Conservation (phyloP, 2,797 vertebrate genomes). For the Artibeus jamaicensis region DNA sequence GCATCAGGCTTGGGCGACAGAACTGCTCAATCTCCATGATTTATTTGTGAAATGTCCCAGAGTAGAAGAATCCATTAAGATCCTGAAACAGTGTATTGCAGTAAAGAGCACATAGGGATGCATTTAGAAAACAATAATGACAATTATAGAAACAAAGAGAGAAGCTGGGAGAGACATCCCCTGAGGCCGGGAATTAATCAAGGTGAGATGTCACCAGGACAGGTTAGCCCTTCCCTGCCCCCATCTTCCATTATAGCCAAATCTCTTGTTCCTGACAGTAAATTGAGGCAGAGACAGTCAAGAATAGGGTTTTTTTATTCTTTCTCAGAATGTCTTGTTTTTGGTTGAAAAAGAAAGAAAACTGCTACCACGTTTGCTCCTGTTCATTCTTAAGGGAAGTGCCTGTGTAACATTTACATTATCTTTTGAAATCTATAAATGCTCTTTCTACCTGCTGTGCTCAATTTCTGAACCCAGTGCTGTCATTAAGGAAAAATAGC, state of each 20-base stretch:
- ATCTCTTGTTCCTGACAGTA: not conserved
- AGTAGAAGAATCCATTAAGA: not conserved
- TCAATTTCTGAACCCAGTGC: slow-evolving; percentile 71
- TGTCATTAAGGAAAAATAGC: slow-evolving; percentile 70
- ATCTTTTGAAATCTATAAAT: slow-evolving; percentile 65
- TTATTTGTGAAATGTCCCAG: not conserved
- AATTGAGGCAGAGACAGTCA: not conserved
- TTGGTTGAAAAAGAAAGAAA: not conserved
- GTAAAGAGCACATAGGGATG: slow-evolving; percentile 46
- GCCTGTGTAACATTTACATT: slow-evolving; percentile 41
- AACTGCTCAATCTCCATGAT: slow-evolving; percentile 30
- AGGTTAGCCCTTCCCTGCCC: not conserved
- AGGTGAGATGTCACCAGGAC: slow-evolving; percentile 36
- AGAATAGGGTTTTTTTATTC: not conserved
- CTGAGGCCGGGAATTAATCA: slow-evolving; percentile 55
- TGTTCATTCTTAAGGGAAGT: slow-evolving; percentile 41
- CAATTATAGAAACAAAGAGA: slow-evolving; percentile 55
- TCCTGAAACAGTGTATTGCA: not conserved
- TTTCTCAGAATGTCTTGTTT: not conserved
- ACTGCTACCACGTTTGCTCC: not conserved
- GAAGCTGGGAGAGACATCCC: slow-evolving; percentile 11
- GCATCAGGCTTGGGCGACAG: not conserved
- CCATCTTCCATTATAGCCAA: not conserved
- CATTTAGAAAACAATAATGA: slow-evolving; percentile 51
- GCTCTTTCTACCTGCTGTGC: slow-evolving; percentile 65